Percentiles rank a stretch among this genome's conserved stretches.
phyloP scores from a whole-genome alignment of 2,888 invertebrate species.

The Pristionchus mayeri region DNA sequence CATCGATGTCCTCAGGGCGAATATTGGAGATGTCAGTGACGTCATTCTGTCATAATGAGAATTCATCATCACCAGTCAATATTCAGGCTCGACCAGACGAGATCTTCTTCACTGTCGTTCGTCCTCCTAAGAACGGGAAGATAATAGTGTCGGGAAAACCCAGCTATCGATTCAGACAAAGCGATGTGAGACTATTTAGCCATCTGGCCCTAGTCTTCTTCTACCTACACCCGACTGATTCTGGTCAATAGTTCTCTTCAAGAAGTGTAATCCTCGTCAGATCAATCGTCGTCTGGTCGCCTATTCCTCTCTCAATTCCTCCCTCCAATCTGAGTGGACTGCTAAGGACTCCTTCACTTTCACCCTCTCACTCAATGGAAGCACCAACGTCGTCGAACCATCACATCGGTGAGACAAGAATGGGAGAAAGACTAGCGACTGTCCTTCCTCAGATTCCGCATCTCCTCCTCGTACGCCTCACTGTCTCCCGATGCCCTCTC shows the following conservation, averaged over 20 bases:
- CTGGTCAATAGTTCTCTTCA: background rate
- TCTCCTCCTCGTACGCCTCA: constrained; percentile 69
- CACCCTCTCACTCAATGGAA: constrained; percentile 58
- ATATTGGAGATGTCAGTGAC: constrained; percentile 59
- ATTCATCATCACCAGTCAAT: background rate
- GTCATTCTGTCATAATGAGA: background rate
- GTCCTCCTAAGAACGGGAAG: constrained; percentile 63
- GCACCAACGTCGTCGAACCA: constrained; percentile 52
- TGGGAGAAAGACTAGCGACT: too few relatives aligned
- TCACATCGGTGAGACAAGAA: constrained; percentile 55
- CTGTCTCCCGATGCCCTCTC: constrained; percentile 58
- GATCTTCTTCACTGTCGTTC: constrained; percentile 64
- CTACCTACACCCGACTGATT: background rate
- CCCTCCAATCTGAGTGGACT: constrained; percentile 61
- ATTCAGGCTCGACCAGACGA: constrained; percentile 64
- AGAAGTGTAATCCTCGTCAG: constrained; percentile 33
- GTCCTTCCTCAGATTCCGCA: constrained; percentile 66
- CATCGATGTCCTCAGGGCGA: constrained; percentile 67
- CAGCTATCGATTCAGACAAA: constrained; percentile 57
- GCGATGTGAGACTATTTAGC: constrained; percentile 52
- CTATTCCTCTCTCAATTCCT: constrained; percentile 56
- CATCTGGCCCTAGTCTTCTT: too few relatives aligned
- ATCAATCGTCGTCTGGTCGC: constrained; percentile 61
- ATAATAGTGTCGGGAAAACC: constrained; percentile 61
- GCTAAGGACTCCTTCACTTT: constrained; percentile 62